Evolutionary conservation across 2,888 invertebrate species (phyloP).

Genomic region (Biston betularia): DNA sequence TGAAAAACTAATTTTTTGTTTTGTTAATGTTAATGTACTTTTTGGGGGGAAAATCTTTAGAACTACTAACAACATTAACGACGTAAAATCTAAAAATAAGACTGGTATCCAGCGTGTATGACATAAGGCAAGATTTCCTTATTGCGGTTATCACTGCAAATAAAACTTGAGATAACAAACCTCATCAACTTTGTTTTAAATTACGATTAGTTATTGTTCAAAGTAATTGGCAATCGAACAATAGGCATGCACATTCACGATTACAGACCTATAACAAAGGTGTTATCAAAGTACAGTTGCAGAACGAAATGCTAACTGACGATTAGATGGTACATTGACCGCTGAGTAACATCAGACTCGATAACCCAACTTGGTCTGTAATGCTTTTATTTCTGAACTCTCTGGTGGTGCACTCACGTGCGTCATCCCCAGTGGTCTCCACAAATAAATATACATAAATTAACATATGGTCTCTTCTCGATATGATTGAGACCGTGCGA

Average conservation of each 20-base stretch:
- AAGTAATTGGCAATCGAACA: slow-evolving; percentile 48
- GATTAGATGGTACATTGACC: slow-evolving; percentile 67
- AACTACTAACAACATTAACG: too few relatives aligned
- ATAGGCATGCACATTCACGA: slow-evolving; percentile 50
- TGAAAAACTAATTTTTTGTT: too few relatives aligned
- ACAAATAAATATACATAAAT: slow-evolving; percentile 70
- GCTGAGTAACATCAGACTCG: slow-evolving; percentile 66
- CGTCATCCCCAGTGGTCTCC: slow-evolving; percentile 75
- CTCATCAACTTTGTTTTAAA: slow-evolving; percentile 49
- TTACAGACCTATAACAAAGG: slow-evolving; percentile 67
- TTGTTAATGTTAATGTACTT: too few relatives aligned
- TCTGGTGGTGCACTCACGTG: slow-evolving; percentile 80
- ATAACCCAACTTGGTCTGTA: slow-evolving; percentile 54
- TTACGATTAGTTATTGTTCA: slow-evolving; percentile 45
- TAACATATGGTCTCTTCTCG: slow-evolving; percentile 61
- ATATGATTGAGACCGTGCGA: slow-evolving; percentile 40
- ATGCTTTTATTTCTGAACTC: slow-evolving; percentile 78
- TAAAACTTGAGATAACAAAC: slow-evolving; percentile 33
- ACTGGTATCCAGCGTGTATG: too few relatives aligned
- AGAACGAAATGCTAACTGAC: slow-evolving; percentile 59
- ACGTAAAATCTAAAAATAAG: too few relatives aligned
- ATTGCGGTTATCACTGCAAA: slow-evolving; percentile 26
- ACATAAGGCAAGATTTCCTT: slow-evolving; percentile 30
- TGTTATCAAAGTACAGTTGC: slow-evolving; percentile 68
- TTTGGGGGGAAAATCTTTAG: too few relatives aligned